A percentile compares a stretch with the other conserved stretches of the same genome.
Evolutionary conservation across 2,797 vertebrate species (phyloP).

Genomic region (Acanthopagrus latus): DNA sequence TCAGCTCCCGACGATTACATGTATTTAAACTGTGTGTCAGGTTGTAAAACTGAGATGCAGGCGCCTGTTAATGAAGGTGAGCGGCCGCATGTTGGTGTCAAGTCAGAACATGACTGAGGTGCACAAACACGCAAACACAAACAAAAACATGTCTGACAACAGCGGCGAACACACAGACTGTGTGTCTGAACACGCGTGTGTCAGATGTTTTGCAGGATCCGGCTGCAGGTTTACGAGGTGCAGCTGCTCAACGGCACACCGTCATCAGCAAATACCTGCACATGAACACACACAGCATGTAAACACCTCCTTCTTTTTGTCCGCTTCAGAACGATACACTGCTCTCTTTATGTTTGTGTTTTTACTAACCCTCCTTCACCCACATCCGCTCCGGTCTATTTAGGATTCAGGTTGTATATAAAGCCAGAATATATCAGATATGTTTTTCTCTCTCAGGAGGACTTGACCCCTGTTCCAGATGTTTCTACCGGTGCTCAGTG

Average conservation of each 20-base stretch:
- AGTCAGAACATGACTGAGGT: background rate
- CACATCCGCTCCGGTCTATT: background rate
- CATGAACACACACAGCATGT: background rate
- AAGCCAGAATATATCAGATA: too few relatives aligned
- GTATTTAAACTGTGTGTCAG: background rate
- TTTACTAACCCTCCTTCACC: background rate
- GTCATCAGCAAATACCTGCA: background rate
- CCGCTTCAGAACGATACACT: rapidly evolving
- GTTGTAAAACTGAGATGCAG: background rate
- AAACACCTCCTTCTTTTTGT: background rate
- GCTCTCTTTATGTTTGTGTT: background rate
- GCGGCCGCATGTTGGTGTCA: background rate
- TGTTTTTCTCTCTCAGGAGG: constrained; percentile 79
- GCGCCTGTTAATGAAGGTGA: background rate
- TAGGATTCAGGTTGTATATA: too few relatives aligned
- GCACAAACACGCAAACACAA: constrained; percentile 16
- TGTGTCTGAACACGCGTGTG: background rate
- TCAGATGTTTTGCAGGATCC: constrained; percentile 3
- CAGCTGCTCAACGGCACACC: constrained; percentile 12
- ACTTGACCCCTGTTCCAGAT: constrained; percentile 84
- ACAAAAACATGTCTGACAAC: background rate
- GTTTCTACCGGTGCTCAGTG: constrained; percentile 80
- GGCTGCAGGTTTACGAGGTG: constrained; percentile 33
- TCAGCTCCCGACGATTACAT: background rate
- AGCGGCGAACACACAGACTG: background rate